These are phyloP conservation scores for Drosophila bocqueti DNA, from an alignment of 1,140 invertebrate species.

Conservation along the genomic window DNA sequence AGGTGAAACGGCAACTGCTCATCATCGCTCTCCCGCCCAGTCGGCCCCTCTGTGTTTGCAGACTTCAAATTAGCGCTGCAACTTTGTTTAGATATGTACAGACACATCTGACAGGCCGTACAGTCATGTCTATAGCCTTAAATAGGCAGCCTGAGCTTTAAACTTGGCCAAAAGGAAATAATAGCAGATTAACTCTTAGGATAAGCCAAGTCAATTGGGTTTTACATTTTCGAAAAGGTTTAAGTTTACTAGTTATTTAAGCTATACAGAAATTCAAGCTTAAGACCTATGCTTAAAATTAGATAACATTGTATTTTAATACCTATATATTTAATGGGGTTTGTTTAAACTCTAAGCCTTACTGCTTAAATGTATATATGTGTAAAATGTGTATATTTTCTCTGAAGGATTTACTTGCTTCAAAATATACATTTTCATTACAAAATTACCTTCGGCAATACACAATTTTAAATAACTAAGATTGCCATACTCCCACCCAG, in stretches of 20 bases:
- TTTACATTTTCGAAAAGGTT: background rate
- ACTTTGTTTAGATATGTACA: conserved; percentile 57
- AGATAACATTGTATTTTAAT: background rate
- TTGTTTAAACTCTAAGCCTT: background rate
- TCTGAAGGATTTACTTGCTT: background rate
- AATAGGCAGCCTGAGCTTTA: background rate
- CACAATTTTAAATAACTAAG: too few relatives aligned
- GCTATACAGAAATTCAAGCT: background rate
- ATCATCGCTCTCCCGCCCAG: conserved; percentile 30
- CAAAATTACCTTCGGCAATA: background rate
- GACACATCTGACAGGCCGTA: conserved; percentile 28
- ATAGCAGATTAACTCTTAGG: background rate
- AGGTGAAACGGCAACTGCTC: conserved; percentile 66
- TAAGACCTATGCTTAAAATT: background rate
- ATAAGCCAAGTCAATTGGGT: background rate
- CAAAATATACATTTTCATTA: too few relatives aligned
- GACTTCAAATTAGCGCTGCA: conserved; percentile 74
- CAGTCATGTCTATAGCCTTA: conserved; percentile 20
- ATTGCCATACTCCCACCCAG: background rate
- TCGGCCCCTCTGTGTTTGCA: conserved; percentile 26
- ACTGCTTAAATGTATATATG: background rate
- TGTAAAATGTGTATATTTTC: background rate
- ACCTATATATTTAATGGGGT: background rate
- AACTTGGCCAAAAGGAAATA: background rate
- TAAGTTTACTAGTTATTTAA: background rate